Base-by-base conservation (phyloP, 2,888 invertebrate genomes). In the Malacosoma neustria region DNA sequence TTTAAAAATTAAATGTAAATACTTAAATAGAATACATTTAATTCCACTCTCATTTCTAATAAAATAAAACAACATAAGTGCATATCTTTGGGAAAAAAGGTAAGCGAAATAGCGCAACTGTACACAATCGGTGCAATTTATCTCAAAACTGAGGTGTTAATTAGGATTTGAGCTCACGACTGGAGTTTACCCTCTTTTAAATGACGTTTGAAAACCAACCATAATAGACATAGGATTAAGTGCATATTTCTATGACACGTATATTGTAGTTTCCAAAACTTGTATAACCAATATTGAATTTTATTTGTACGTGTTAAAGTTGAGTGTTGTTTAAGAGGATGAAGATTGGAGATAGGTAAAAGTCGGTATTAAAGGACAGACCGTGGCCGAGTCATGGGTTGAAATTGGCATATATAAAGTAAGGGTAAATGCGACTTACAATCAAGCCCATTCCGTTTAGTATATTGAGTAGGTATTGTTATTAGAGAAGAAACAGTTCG, bases 141-240 rank as follows among this genome's bases (percentile, higher is more conserved):
- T 85, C 84, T 73, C 57, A 59, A 63, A 62, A 63, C 62, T 54
- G 61, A 80, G 76, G 85, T 84, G 84, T 85, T 85, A 85, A 85
- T 85, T 85, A 85, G 77, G 69, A 63, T 71, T 70, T 63, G 72
- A 70, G 72, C 82, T 82, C 84, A 85, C 84, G 84, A 84, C 81
- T 73, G 65, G 22, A 3, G 9, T 9, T 22, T 22, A 22, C 22
- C 22, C 22, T 3, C 6, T 6, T 64, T 66, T 63, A 70, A 65
- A 70, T 70, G 67, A 22, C 22, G 9, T 22, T 3, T 9, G 9
- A 22, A 22, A 22, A 7, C 5, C 6, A 22, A 5, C 22, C 9
- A 7, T 7, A 22, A 22, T 22, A 1, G 2, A 9, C 5, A 22
- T 2, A 6, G 22, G 6, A 7, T 22, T 2, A 22, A 22, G 22